Evolutionary conservation across 2,113 vertebrate genomes (phyloP).

Genomic region (Bubo bubo): DNA sequence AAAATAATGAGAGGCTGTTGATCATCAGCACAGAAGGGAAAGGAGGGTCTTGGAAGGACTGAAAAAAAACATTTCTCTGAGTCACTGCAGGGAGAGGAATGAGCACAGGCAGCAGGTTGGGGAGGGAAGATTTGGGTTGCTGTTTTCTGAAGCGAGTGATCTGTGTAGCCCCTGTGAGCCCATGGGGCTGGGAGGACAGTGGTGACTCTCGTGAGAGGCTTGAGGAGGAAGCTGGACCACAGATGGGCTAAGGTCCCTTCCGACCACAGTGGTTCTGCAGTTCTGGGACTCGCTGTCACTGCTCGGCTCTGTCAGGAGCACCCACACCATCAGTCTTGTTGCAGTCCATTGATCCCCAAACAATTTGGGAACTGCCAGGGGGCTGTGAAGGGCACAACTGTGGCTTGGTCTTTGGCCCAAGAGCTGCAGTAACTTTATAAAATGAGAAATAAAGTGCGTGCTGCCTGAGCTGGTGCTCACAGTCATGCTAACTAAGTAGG

Average conservation of each 20-base stretch:
- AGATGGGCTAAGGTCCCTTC: not conserved
- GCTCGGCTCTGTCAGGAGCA: not conserved
- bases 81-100: not conserved
- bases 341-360: not conserved
- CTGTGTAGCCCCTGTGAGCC: fast-evolving
- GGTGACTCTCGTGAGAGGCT: not conserved
- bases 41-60: not conserved
- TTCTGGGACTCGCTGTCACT: not conserved
- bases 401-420: not conserved
- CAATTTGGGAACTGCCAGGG: not conserved
- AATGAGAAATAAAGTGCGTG: not conserved
- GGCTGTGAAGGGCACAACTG: not conserved
- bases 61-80: not conserved
- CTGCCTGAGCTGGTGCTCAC: not conserved
- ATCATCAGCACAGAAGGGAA: not conserved
- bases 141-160: not conserved
- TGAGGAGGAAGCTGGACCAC: not conserved
- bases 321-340: not conserved
- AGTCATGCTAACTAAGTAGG: not conserved
- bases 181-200: not conserved
- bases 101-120: not conserved
- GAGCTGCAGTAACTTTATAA: not conserved
- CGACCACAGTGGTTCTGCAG: not conserved
- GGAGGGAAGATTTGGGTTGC: not conserved
- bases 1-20: not conserved